Base-by-base conservation (phyloP, 2,113 vertebrate genomes). In the Protobothrops mucrosquamatus region DNA sequence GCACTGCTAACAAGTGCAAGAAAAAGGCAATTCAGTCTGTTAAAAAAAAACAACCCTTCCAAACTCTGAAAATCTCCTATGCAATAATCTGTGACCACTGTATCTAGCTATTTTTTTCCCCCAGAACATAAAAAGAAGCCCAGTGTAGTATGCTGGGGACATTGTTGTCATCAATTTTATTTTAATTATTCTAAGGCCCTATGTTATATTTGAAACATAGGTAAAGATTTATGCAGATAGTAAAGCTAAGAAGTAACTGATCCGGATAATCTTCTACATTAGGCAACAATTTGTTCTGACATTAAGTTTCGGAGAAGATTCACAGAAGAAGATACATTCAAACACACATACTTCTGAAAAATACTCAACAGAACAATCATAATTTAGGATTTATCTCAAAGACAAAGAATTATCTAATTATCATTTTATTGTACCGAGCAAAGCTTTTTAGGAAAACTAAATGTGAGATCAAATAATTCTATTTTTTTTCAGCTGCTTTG, bases 41-140 rank as follows among this genome's bases (percentile, higher is more conserved):
- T 55, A 55, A 39, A 81, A 86, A 3, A 43, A 4, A 5, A 46
- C 5, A 46, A 5, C 4, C 46, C 5, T 46, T 46, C 46, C 46
- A 46, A 46, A 0, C 23, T 2, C 20, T 7, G 64, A 34, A 69
- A 34, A 18, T 5, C 7, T 87, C 87, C 61, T 48, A 52, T 9
- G 5, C 55, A 29, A 34, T 6, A 74, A 22, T 86, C 89, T 87
- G 64, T 39, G 26, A 2, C 29, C 23, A 34, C 23, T 1, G 0
- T 64, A 18, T 3, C 1, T 12, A 51, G 4, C 48, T 29, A 51
- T n/a, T 15, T 51, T 87, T 39, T 20, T 0, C 0, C n/a, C 14
- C 14, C 69, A 81, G n/a, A 39, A 81, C 15, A 8, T 39, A 81
- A 43, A 34, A 81, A 39, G 34, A 81, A 81, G 34, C 74, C 6